Conservation (phyloP, 2,888 invertebrate species). For the Ligdia adustata region DNA sequence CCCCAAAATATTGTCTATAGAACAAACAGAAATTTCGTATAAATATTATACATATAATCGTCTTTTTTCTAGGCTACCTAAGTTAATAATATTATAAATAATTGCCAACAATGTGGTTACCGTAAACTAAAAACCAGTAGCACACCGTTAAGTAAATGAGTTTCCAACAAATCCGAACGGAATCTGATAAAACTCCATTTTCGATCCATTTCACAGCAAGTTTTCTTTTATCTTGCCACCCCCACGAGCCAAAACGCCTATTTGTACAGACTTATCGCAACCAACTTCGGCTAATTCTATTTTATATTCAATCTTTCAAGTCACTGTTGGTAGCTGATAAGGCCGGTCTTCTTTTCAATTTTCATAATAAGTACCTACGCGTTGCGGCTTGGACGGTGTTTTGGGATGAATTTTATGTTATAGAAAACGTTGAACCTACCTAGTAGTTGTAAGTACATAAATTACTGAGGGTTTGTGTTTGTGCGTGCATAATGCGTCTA, state of each 20-base stretch:
- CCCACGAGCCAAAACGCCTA: slow-evolving; percentile 37
- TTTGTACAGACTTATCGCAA: slow-evolving; percentile 40
- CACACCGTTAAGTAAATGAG: slow-evolving; percentile 36
- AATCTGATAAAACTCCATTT: slow-evolving; percentile 49
- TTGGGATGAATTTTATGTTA: slow-evolving; percentile 1
- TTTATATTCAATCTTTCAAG: slow-evolving; percentile 44
- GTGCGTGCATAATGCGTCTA: too few species aligned
- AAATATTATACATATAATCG: too few species aligned
- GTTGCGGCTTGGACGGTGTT: slow-evolving; percentile 22
- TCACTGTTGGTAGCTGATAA: slow-evolving; percentile 38
- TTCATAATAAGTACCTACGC: slow-evolving; percentile 34
- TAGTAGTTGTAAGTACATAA: slow-evolving; percentile 40
- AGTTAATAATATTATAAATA: too few species aligned
- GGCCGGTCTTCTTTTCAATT: slow-evolving; percentile 35
- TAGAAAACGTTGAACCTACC: too few species aligned
- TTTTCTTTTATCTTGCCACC: slow-evolving; percentile 41
- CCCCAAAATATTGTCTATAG: too few species aligned
- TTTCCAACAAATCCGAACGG: slow-evolving; percentile 44
- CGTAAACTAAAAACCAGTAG: slow-evolving; percentile 37
- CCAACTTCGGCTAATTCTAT: slow-evolving; percentile 39
- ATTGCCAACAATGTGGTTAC: too few species aligned
- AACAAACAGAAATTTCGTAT: too few species aligned
- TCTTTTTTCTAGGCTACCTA: too few species aligned
- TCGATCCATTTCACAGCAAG: slow-evolving; percentile 40
- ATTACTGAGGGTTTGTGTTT: background rate